These are phyloP conservation scores for Norana najaformis DNA, from an alignment of 2,888 invertebrate species.

Conservation along the genomic window DNA sequence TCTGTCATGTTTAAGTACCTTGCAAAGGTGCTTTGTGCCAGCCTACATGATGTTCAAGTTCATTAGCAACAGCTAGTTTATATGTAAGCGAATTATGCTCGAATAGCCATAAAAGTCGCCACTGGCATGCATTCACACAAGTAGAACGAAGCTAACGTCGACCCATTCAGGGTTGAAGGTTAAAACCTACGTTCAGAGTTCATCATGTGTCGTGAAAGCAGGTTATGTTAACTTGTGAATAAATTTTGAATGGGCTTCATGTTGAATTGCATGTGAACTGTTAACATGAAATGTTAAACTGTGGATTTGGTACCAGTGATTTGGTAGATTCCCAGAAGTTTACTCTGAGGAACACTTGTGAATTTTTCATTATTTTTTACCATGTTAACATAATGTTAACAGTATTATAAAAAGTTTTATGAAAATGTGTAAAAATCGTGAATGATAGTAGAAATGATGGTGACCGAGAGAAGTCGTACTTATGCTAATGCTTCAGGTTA, in stretches of 20 bases:
- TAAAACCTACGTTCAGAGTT: not conserved
- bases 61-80: no score
- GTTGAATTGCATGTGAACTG: not conserved
- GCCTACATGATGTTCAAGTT: no score
- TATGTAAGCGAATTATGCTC: no score
- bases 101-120: not conserved
- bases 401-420: not conserved
- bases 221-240: not conserved
- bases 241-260: no score
- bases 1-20: no score
- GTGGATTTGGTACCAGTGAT: not conserved
- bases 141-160: not conserved
- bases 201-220: not conserved
- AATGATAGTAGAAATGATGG: not conserved
- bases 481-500: no score
- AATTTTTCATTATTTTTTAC: no score
- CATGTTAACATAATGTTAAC: not conserved
- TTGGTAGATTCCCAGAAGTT: not conserved
- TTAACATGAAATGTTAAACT: not conserved
- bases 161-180: not conserved
- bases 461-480: not conserved
- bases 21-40: no score
- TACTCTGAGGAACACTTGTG: not conserved
- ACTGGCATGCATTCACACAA: not conserved
- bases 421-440: not conserved